These are phyloP conservation scores for Manis crassicaudata DNA, from an alignment of 2,797 vertebrate species.

Conservation along the genomic window DNA sequence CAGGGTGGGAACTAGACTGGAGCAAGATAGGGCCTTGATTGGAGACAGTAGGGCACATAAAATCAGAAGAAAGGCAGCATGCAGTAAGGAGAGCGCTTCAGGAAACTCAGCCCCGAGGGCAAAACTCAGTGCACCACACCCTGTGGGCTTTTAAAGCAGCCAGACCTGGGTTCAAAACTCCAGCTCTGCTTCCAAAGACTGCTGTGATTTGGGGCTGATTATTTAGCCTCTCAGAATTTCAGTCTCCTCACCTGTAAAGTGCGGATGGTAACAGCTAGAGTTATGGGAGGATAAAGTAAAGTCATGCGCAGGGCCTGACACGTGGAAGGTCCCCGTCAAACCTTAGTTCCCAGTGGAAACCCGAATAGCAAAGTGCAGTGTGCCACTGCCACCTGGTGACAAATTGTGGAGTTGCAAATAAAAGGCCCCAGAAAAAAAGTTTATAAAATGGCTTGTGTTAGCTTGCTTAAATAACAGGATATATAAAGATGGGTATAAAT, in stretches of 20 bases:
- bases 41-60: not conserved
- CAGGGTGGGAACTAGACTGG: not conserved
- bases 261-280: not conserved
- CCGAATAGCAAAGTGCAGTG: not conserved
- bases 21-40: not conserved
- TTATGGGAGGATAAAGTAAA: not conserved
- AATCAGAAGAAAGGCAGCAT: not conserved
- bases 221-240: not conserved
- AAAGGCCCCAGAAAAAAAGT: not conserved
- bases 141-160: not conserved
- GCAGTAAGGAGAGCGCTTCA: not conserved
- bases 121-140: too few relatives aligned
- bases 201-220: not conserved
- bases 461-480: not conserved
- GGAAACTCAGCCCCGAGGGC: not conserved
- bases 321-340: fast-evolving
- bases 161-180: not conserved
- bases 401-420: not conserved
- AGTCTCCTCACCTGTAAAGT: not conserved
- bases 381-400: slow-evolving; percentile 40
- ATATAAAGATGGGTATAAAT: not conserved
- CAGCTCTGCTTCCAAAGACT: not conserved
- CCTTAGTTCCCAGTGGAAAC: fast-evolving
- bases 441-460: not conserved
- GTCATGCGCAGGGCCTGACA: not conserved